Conservation (phyloP, 1,140 invertebrate genomes). For the Parapsyche elsis region DNA sequence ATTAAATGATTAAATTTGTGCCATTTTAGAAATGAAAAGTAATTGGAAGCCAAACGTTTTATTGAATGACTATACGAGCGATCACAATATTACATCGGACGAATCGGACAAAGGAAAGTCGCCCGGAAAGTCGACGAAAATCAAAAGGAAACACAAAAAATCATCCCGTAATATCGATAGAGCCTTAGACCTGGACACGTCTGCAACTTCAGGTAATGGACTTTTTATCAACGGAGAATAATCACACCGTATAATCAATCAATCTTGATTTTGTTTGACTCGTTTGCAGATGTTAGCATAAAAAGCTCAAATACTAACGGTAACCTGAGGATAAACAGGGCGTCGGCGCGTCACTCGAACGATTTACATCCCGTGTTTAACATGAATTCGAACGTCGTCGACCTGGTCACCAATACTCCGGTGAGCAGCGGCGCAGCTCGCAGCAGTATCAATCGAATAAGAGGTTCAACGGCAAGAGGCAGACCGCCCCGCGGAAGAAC, state of each 20-base stretch:
- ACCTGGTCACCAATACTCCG: background rate
- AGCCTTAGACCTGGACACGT: conserved; percentile 34
- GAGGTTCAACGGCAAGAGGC: conserved; percentile 25
- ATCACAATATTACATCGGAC: conserved; percentile 43
- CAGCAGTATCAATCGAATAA: conserved; percentile 16
- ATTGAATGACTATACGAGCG: conserved; percentile 44
- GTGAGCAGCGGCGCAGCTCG: background rate
- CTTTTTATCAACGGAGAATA: too few relatives aligned
- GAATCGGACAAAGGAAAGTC: conserved; percentile 49
- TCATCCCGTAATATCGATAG: conserved; percentile 30
- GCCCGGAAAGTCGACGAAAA: conserved; percentile 43
- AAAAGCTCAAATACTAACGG: conserved; percentile 32
- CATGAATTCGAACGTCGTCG: conserved; percentile 16
- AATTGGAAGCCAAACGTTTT: conserved; percentile 46
- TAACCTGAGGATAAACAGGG: background rate
- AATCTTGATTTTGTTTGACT: background rate
- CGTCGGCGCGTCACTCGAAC: background rate
- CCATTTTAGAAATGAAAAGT: conserved; percentile 45
- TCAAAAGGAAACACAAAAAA: conserved; percentile 39
- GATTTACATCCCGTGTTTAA: conserved; percentile 21
- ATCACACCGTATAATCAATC: background rate
- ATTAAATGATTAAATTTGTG: background rate
- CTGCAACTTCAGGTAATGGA: conserved; percentile 33
- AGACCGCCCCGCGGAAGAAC: conserved; percentile 34
- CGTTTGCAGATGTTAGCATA: conserved; percentile 29